Conservation (phyloP, 2,797 vertebrate species). For the Loris lydekkerianus region DNA sequence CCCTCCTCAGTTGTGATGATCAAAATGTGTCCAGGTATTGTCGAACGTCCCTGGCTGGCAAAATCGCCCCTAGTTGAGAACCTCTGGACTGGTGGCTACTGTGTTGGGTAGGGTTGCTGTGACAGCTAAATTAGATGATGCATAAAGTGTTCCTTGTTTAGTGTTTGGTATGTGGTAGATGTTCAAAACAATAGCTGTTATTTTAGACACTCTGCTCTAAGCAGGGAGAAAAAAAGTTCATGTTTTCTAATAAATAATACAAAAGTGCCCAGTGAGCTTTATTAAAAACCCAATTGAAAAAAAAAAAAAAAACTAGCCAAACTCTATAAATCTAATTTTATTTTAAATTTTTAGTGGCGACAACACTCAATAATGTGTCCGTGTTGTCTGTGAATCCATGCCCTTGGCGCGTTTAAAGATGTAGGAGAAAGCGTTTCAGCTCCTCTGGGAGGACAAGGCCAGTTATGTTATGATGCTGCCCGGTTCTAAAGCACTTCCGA, state of each 20-base stretch:
- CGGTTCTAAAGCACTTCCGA: slow-evolving; percentile 90
- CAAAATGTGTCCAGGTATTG: not conserved
- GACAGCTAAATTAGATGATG: not conserved
- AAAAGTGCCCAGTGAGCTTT: not conserved
- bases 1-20: not conserved
- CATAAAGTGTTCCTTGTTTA: not conserved
- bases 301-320: not conserved
- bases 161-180: not conserved
- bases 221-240: not conserved
- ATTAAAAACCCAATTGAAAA: not conserved
- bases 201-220: not conserved
- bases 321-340: not conserved
- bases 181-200: not conserved
- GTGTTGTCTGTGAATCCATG: not conserved
- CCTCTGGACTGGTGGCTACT: not conserved
- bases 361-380: not conserved
- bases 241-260: not conserved
- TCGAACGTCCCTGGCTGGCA: not conserved
- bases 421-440: slow-evolving; percentile 91
- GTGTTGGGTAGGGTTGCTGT: not conserved
- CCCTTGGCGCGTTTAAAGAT: slow-evolving; percentile 80
- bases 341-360: not conserved
- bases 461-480: slow-evolving; percentile 88
- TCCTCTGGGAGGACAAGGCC: slow-evolving; percentile 89
- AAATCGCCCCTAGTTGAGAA: not conserved